phyloP scores from a whole-genome alignment of 2,797 vertebrate genomes.

The Discoglossus pictus region DNA sequence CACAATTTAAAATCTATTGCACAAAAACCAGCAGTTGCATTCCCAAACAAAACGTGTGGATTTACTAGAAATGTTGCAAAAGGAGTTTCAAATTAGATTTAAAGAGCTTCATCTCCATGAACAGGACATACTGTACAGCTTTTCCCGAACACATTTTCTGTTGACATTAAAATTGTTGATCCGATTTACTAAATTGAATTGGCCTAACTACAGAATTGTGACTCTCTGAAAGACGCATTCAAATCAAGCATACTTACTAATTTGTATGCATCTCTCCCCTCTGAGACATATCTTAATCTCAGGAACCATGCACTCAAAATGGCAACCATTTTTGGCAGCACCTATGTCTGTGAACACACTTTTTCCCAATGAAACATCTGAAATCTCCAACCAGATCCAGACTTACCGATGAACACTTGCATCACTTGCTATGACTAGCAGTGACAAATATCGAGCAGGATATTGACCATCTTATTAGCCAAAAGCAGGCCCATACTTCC shows the following conservation, averaged over 20 bases:
- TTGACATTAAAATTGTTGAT: slow-evolving; percentile 28
- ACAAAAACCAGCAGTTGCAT: slow-evolving; percentile 36
- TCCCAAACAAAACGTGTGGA: slow-evolving; percentile 34
- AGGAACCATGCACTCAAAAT: slow-evolving; percentile 22
- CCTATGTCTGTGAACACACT: no score
- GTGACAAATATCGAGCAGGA: no score
- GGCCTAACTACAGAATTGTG: slow-evolving; percentile 22
- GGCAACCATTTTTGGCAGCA: no score
- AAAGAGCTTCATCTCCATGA: slow-evolving; percentile 28
- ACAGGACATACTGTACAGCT: slow-evolving; percentile 17
- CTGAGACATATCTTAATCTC: slow-evolving; percentile 43
- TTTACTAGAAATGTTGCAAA: no score
- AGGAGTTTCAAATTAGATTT: no score
- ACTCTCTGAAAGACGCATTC: slow-evolving; percentile 48
- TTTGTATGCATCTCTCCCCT: slow-evolving; percentile 53
- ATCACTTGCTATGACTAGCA: no score
- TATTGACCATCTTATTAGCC: no score
- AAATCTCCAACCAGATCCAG: no score
- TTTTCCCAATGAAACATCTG: no score
- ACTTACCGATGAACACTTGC: no score
- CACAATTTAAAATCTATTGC: slow-evolving; percentile 40
- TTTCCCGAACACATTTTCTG: slow-evolving; percentile 14
- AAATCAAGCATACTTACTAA: slow-evolving; percentile 53
- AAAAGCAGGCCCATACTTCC: no score
- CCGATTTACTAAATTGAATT: slow-evolving; percentile 19